Base-by-base conservation (phyloP, 1,140 invertebrate species). In the Cyphomyrmex costatus region DNA sequence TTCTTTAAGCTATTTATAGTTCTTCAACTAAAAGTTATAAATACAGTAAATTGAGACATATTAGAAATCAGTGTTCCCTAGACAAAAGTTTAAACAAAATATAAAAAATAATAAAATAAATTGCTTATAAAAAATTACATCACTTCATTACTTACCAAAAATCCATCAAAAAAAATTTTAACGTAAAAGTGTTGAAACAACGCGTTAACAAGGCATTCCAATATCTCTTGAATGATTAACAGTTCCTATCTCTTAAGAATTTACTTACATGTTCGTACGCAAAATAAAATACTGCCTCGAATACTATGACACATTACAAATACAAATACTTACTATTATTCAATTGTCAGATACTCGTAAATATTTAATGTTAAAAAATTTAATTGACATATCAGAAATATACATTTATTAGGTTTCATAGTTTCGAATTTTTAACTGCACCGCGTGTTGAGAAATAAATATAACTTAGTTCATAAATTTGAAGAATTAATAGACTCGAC, bases 1-100 rank as follows among this genome's bases (percentile, higher is more conserved):
- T 78, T 16, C 8, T 68, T 68, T 36, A 12, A n/a, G 30, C 30
- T 60, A n/a, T 68, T 68, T 58, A 80, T 56, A 80, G 53, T 68
- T 56, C 10, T 42, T 24, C n/a, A 33, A 56, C 14, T 42, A 14
- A 5, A 56, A n/a, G 2, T 49, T 49, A 1, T 74, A n/a, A 49
- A 4, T 42, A 42, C 8, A 10, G 36, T 2, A 42, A 42, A 42
- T 10, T 42, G 12, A 42, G 36, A 51, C 46, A 49, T 78, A 3
- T 63, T 36, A 2, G n/a, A 53, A 24, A 56, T 1, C 5, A 76
- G 0, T 12, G 30, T 76, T 27, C 42, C 60, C n/a, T 14, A 0
- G 3, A 56, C 10, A 36, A 0, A 73, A 24, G 3, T 58, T 58
- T 42, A 60, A 61, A 60, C 0, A 76, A 42, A 60, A 60, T 58